phyloP scores from a whole-genome alignment of 2,888 invertebrate genomes.

The Cynaeus angustus region DNA sequence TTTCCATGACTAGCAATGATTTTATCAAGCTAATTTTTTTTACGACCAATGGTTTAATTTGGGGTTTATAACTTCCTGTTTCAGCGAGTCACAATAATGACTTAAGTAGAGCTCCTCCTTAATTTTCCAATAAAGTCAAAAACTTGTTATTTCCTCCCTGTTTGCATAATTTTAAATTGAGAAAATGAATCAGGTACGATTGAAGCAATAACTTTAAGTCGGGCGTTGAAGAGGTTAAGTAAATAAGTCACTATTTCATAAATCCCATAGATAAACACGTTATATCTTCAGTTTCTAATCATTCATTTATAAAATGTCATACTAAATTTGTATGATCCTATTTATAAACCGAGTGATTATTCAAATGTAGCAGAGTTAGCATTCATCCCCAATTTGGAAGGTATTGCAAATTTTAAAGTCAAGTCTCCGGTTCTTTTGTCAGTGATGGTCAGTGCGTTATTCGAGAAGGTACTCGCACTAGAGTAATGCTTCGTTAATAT shows the following conservation, averaged over 20 bases:
- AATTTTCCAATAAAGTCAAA: no score
- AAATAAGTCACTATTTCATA: slow-evolving; percentile 34
- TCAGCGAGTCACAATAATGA: neutral
- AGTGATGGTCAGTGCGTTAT: slow-evolving; percentile 41
- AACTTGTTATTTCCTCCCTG: no score
- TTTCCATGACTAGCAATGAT: neutral
- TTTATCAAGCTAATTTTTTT: neutral
- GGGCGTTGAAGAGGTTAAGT: slow-evolving; percentile 28
- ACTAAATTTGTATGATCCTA: slow-evolving; percentile 34
- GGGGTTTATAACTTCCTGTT: neutral
- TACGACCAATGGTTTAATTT: neutral
- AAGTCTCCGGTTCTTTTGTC: slow-evolving; percentile 19
- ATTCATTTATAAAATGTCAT: slow-evolving; percentile 33
- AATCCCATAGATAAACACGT: slow-evolving; percentile 29
- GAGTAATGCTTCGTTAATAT: slow-evolving; percentile 11
- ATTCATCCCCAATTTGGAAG: slow-evolving; percentile 31
- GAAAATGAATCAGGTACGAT: slow-evolving; percentile 9
- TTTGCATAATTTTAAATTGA: no score
- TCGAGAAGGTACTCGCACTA: slow-evolving; percentile 28
- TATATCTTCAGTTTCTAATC: slow-evolving; percentile 36
- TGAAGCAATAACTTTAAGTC: neutral
- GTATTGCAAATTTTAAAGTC: slow-evolving; percentile 29
- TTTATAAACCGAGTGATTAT: slow-evolving; percentile 25
- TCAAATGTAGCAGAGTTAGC: slow-evolving; percentile 11
- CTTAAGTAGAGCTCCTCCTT: neutral